A percentile compares a stretch with the other conserved stretches of the same genome.
These are phyloP conservation scores for Coryphaenoides rupestris DNA, from an alignment of 2,113 vertebrate species.

Conservation along the genomic window DNA sequence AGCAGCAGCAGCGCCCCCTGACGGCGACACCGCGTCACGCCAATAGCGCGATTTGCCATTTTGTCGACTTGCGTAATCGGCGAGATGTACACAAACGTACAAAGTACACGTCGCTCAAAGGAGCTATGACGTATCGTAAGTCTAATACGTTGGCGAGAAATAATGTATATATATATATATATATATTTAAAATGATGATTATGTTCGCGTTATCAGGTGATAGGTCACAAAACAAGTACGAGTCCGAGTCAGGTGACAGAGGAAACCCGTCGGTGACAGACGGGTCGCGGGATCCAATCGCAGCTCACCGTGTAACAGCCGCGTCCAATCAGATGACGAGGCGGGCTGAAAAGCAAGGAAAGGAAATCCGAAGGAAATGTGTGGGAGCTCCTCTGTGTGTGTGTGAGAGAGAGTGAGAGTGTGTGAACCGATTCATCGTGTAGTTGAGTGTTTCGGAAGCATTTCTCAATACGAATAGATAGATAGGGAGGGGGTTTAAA, in stretches of 20 bases:
- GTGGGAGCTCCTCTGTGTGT: conserved; percentile 50
- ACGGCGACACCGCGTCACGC: too few species aligned
- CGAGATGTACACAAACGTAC: too few species aligned
- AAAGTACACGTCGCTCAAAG: too few species aligned
- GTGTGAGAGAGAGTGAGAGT: too few species aligned
- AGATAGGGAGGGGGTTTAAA: conserved; percentile 42
- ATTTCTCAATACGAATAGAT: neutral
- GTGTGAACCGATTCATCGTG: conserved; percentile 7
- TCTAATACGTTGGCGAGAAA: neutral
- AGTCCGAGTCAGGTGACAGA: conserved; percentile 83
- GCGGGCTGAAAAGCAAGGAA: conserved; percentile 40
- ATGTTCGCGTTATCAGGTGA: conserved; percentile 37
- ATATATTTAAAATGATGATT: too few species aligned
- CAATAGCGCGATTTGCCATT: too few species aligned
- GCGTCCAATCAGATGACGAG: conserved; percentile 47
- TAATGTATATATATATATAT: neutral
- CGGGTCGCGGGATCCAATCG: conserved; percentile 42
- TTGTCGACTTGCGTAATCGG: too few species aligned
- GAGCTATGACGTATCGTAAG: neutral
- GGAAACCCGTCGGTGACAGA: conserved; percentile 55
- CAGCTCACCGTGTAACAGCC: neutral
- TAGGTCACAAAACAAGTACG: conserved; percentile 65
- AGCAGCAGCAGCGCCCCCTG: too few species aligned
- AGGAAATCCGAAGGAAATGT: conserved; percentile 74
- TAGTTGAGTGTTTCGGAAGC: neutral